Evolutionary conservation across 1,140 invertebrate genomes (phyloP), one percentile per base, ranked within the genome.

Genomic region (Apocrypta bakeri): DNA sequence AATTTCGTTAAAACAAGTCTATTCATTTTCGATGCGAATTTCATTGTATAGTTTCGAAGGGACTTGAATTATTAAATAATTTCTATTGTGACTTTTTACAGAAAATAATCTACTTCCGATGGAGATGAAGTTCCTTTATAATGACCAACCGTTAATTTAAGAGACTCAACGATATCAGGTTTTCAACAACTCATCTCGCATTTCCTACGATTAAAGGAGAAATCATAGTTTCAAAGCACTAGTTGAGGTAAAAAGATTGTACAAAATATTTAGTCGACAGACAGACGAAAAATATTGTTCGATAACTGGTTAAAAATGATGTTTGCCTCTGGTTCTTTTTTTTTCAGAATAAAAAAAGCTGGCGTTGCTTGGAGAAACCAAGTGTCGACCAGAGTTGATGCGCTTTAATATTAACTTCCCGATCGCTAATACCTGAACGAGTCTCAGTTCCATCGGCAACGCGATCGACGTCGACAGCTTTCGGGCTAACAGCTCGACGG

Each of bases 91-190:
- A 66, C 17, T 72, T 83, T 84, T 87, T 89, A 69, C 85, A 86
- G 83, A 87, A 90, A 88, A 85, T 89, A 79, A 90, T 91, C 85
- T 91, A 91, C 83, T 90, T 90, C 88, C 88, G 89, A 84, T 91
- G 89, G 90, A 91, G 89, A 82, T 91, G 87, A 90, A 87, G 82
- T 77, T 84, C 84, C 83, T 72, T 79, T 69, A 63, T 21, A 69
- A 11, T 69, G 21, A 80, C 14, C 40, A 80, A 72, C 48, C 29
- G 12, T 37, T 61, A 29, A 72, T 56, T 72, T 61, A 72, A 72
- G 69, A 80, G n/a, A 63, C 17, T 25, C 27, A 61, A 56, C 21
- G 25, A 14, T 17, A 27, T 56, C 66, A 79, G 77, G 66, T 56
- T 79, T 69, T 56, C 77, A 71, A 17, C 7, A 0, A n/a, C 66